Base-by-base conservation (phyloP, 2,113 vertebrate genomes). In the Stictonetta naevosa region DNA sequence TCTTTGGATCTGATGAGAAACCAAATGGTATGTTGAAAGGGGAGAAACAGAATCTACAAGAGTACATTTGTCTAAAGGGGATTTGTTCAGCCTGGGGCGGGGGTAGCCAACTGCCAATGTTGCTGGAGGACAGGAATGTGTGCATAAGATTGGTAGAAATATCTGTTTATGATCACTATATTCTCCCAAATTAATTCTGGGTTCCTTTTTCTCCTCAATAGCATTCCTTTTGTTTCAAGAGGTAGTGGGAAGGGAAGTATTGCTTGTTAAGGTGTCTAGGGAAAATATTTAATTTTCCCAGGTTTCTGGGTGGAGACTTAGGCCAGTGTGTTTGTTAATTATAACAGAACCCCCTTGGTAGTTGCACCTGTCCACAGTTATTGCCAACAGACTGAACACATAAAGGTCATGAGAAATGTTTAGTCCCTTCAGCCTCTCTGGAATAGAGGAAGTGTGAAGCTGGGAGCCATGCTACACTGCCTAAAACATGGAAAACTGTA, bases 271-370 rank as follows among this genome's bases (percentile, higher is more conserved):
- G 11, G n/a, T 81, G 42, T 34, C 74, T 73, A 56, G 31, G 92
- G 74, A 73, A 95, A 95, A 81, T 11, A 77, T 34, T 50, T 77
- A 40, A 38, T 84, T 94, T 90, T 92, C 90, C 89, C 74, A 83
- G 53, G 53, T 77, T 28, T 53, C 53, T 77, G 53, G 83, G 86
- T 81, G 68, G 89, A 68, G 69, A 44, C 36, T 63, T 46, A 63
- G 53, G 10, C 72, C 31, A 40, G 29, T n/a, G 20, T 72, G 13
- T 53, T 76, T 33, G 56, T 77, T 90, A 68, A 38, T 84, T 89
- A 63, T 86, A 59, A 68, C 36, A 68, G 86, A 83, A 92, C 63
- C 13, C 8, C 8, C 31, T 74, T 82, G 44, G 11, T 86, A 52
- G 88, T 89, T 90, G 56, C 77, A 83, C 62, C 52, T 79, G 76